These are phyloP conservation scores for Daktulosphaira vitifoliae DNA, from an alignment of 1,140 invertebrate species.

Conservation along the genomic window DNA sequence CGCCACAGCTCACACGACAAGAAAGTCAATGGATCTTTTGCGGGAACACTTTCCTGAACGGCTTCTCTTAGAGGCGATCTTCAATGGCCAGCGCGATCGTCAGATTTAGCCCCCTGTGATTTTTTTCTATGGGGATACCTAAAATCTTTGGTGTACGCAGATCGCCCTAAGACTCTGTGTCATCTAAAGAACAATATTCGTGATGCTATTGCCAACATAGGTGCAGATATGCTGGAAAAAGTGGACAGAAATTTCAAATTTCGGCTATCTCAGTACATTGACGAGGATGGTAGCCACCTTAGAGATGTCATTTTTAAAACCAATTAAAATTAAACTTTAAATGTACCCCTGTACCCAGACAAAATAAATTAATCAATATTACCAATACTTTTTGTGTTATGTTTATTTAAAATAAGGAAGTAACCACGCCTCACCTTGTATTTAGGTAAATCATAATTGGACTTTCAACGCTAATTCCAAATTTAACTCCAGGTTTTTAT, in stretches of 20 bases:
- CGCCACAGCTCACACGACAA: too few species aligned
- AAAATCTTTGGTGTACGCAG: constrained; percentile 40
- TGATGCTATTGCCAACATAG: constrained; percentile 11
- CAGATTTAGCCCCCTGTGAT: constrained; percentile 44
- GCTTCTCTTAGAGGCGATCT: too few species aligned
- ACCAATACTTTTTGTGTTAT: constrained; percentile 8
- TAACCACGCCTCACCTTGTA: constrained; percentile 16
- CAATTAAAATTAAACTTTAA: constrained; percentile 4
- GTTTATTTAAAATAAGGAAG: constrained; percentile 23
- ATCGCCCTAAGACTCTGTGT: background rate
- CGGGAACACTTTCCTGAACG: too few species aligned
- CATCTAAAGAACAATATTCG: constrained; percentile 31
- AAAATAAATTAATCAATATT: constrained; percentile 29
- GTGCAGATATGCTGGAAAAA: background rate
- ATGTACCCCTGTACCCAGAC: constrained; percentile 21
- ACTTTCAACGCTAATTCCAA: too few species aligned
- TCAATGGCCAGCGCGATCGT: constrained; percentile 43
- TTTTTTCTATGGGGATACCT: constrained; percentile 44
- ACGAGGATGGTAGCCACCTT: constrained; percentile 29
- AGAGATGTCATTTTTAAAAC: constrained; percentile 26
- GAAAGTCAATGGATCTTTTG: too few species aligned
- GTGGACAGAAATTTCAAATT: constrained; percentile 22
- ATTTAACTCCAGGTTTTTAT: too few species aligned
- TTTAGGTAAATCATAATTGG: too few species aligned
- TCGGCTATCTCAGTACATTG: constrained; percentile 25